Evolutionary conservation across 2,113 vertebrate species (phyloP).

Genomic region (Aptenodytes patagonicus): DNA sequence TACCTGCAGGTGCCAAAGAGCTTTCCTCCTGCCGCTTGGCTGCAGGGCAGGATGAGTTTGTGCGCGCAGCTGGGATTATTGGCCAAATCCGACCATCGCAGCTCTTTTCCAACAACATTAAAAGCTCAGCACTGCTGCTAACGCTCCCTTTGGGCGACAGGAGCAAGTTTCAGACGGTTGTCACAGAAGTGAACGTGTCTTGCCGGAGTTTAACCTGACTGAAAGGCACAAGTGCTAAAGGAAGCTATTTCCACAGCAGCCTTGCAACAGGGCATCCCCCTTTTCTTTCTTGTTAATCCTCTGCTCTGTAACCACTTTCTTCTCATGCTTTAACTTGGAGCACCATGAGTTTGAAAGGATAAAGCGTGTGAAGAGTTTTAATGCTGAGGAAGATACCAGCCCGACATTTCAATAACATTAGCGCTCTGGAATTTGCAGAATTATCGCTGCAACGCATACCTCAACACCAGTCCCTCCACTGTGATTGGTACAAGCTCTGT

Average conservation of each 20-base stretch:
- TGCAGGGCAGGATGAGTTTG: not conserved
- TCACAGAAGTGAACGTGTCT: not conserved
- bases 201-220: not conserved
- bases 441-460: conserved; percentile 25
- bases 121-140: not conserved
- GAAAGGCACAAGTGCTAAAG: not conserved
- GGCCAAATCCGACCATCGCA: not conserved
- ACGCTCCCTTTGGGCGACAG: not conserved
- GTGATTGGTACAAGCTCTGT: conserved; percentile 2
- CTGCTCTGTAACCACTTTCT: not conserved
- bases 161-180: not conserved
- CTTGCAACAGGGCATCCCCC: not conserved
- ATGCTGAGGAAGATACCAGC: conserved; percentile 57
- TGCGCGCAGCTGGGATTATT: not conserved
- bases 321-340: not conserved
- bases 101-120: not conserved
- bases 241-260: not conserved
- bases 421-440: conserved; percentile 57
- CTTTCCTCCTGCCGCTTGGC: not conserved
- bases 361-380: conserved; percentile 60
- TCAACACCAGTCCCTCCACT: conserved; percentile 1
- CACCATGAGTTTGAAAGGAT: conserved; percentile 49
- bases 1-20: not conserved
- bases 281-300: not conserved
- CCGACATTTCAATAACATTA: conserved; percentile 61